These are phyloP conservation scores for Tetragonula clypearis DNA, from an alignment of 1,140 invertebrate species.

Conservation along the genomic window DNA sequence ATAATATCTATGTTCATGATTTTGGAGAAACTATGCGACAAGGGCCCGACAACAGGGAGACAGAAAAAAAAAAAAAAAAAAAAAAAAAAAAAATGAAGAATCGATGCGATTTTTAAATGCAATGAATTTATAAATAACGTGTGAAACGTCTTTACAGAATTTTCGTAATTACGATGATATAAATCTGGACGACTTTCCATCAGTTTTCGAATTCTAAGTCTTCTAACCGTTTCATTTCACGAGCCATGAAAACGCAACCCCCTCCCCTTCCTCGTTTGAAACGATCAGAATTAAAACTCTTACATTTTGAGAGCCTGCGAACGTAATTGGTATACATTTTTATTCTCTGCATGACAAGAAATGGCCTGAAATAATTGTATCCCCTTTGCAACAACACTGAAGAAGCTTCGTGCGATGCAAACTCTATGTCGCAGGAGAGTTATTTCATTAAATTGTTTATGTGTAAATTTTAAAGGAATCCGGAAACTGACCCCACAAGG, in stretches of 20 bases:
- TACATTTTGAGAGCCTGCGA: background rate
- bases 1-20: slow-evolving; percentile 19
- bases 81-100: slow-evolving; percentile 4
- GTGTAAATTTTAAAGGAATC: slow-evolving; percentile 51
- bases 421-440: background rate
- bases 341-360: slow-evolving; percentile 1
- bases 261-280: background rate
- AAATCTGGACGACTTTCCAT: slow-evolving; percentile 36
- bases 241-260: background rate
- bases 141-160: slow-evolving; percentile 55
- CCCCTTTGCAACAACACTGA: background rate
- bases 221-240: background rate
- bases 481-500: slow-evolving; percentile 76
- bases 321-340: slow-evolving; percentile 11
- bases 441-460: background rate
- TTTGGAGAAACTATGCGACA: background rate
- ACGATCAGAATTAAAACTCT: background rate
- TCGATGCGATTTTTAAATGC: slow-evolving; percentile 5
- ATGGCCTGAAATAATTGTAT: background rate
- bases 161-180: slow-evolving; percentile 59
- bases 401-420: background rate
- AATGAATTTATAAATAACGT: slow-evolving; percentile 13
- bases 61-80: too few relatives aligned
- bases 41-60: background rate
- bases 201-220: slow-evolving; percentile 48